Evolutionary conservation across 2,797 vertebrate genomes (phyloP).

Genomic region (Botia kubotai): DNA sequence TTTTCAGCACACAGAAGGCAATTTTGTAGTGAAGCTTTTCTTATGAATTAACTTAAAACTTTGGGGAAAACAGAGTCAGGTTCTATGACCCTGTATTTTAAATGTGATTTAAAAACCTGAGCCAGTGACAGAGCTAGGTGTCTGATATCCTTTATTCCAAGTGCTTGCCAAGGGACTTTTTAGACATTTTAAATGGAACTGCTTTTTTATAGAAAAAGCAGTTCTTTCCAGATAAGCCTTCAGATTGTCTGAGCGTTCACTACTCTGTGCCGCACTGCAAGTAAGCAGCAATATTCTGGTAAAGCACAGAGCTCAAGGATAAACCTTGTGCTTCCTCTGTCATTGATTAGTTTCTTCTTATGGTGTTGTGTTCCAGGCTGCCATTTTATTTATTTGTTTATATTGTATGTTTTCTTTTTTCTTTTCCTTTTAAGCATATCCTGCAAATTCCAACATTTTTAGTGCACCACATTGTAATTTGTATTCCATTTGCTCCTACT

Average conservation of each 20-base stretch:
- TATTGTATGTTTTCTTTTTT: background rate
- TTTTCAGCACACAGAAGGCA: background rate
- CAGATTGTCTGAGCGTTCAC: background rate
- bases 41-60: too few species aligned
- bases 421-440: background rate
- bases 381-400: constrained; percentile 15
- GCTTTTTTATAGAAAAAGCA: constrained; percentile 9
- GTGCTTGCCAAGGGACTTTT: constrained; percentile 13
- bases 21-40: too few species aligned
- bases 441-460: background rate
- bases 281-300: background rate
- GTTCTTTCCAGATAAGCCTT: background rate
- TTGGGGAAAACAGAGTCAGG: too few species aligned
- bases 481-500: background rate
- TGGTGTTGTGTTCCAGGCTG: background rate
- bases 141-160: constrained; percentile 22
- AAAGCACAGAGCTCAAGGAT: constrained; percentile 1
- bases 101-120: background rate
- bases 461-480: background rate
- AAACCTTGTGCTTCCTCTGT: constrained; percentile 4
- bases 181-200: background rate
- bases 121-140: background rate
- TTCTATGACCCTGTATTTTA: background rate
- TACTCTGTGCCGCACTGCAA: background rate
- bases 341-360: constrained; percentile 1